These are phyloP conservation scores for Amia ocellicauda DNA, from an alignment of 2,113 vertebrate species.

Conservation along the genomic window DNA sequence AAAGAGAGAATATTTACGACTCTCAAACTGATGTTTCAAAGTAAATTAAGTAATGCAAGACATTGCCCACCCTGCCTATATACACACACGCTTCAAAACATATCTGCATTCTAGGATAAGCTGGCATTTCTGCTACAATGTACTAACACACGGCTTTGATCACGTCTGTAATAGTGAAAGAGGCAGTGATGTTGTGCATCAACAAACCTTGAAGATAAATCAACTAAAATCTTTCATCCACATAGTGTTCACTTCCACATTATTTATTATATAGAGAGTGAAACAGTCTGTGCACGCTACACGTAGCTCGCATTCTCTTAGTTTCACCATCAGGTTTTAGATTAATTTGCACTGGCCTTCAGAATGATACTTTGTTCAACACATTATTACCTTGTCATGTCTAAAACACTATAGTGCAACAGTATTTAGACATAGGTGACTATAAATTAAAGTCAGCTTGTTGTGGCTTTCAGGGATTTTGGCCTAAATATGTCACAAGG, in stretches of 20 bases:
- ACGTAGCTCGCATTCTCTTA: too few species aligned
- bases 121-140: not conserved
- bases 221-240: slow-evolving; percentile 8
- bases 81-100: not conserved
- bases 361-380: too few species aligned
- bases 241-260: not conserved
- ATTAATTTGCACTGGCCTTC: too few species aligned
- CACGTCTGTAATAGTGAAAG: not conserved
- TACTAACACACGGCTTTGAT: not conserved
- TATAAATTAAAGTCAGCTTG: too few species aligned
- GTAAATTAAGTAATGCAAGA: slow-evolving; percentile 7
- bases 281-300: slow-evolving; percentile 7
- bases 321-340: too few species aligned
- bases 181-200: not conserved
- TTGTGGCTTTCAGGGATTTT: too few species aligned
- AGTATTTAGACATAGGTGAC: too few species aligned
- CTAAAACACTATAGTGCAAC: too few species aligned
- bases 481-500: too few species aligned
- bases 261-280: slow-evolving; percentile 13
- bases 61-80: slow-evolving; percentile 1
- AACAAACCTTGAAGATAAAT: not conserved
- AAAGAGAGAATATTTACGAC: not conserved
- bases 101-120: not conserved
- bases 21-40: not conserved
- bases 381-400: too few species aligned